Base-by-base conservation (phyloP, 2,797 vertebrate genomes). In the Acridotheres tristis region DNA sequence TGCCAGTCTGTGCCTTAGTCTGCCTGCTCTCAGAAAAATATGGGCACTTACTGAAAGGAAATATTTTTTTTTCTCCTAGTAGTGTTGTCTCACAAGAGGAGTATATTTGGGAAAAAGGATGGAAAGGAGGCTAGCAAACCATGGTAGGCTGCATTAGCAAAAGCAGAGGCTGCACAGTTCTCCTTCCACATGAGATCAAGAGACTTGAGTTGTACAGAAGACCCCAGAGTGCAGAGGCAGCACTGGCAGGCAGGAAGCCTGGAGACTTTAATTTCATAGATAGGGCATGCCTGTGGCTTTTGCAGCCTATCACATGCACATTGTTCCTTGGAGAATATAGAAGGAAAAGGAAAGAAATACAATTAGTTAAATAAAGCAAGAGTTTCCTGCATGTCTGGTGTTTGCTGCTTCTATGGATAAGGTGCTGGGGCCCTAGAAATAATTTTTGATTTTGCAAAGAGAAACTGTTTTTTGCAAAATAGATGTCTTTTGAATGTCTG, bases 231-330 rank as follows among this genome's bases (percentile, higher is more conserved):
- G n/a, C 59, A 57, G 62, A 74, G 32, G 30, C 32, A 50, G 5
- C 21, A 15, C n/a, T 13, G 25, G 25, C 36, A 74, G 45, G 45
- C 78, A 80, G 94, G 95, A 95, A 97, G 74, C 50, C 87, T 96
- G 89, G 27, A 1, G 9, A 40, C 47, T 74, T n/a, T 29, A 32
- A 2, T 2, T 81, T 90, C 63, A 36, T 45, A 86, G 94, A 95
- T 88, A 94, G 32, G 59, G 15, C 36, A 83, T 0, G 8, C 32
- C 50, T 85, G 89, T 61, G 90, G 88, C 65, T 67, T 94, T 68
- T 54, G 34, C 61, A 85, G 72, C 29, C 67, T 71, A 14, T 40
- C 36, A 73, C 29, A 63, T 67, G 34, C 23, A 53, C 38, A 13
- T 67, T 38, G 11, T 69, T 36, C 53, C 50, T 71, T 59, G 30